Evolutionary conservation across 2,797 vertebrate genomes (phyloP).

Genomic region (Gobionotothen gibberifrons): DNA sequence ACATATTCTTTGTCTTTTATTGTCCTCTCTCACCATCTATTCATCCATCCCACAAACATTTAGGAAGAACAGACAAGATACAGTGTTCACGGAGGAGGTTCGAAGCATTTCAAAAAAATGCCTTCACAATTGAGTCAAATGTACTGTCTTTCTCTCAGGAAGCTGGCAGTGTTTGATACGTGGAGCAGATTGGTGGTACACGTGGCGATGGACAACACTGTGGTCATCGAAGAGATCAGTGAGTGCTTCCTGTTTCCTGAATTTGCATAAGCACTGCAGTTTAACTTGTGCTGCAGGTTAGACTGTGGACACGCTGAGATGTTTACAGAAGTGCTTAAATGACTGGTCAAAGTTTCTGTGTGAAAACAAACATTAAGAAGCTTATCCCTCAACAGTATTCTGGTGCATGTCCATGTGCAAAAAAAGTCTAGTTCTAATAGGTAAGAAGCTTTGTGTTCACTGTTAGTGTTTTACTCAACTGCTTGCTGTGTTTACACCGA

Average conservation of each 20-base stretch:
- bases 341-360: background rate
- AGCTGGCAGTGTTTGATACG: conserved; percentile 93
- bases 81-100: background rate
- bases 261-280: background rate
- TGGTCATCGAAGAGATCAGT: conserved; percentile 98
- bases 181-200: conserved; percentile 97
- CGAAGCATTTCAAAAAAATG: background rate
- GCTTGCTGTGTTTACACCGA: no score
- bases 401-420: background rate
- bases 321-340: background rate
- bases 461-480: background rate
- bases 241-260: conserved; percentile 70
- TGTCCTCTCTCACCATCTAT: background rate
- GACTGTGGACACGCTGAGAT: conserved; percentile 1
- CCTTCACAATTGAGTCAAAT: background rate
- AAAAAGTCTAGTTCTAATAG: background rate
- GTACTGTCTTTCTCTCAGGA: conserved; percentile 81
- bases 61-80: background rate
- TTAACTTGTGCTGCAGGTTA: background rate
- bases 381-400: background rate
- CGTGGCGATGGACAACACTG: conserved; percentile 99
- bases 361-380: conserved; percentile 9
- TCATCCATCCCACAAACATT: background rate
- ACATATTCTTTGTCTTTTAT: background rate
- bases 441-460: conserved; percentile 5